Evolutionary conservation across 2,888 invertebrate species (phyloP), one percentile per base, ranked within the genome.

Genomic region (Acanthosepion pharaonis): DNA sequence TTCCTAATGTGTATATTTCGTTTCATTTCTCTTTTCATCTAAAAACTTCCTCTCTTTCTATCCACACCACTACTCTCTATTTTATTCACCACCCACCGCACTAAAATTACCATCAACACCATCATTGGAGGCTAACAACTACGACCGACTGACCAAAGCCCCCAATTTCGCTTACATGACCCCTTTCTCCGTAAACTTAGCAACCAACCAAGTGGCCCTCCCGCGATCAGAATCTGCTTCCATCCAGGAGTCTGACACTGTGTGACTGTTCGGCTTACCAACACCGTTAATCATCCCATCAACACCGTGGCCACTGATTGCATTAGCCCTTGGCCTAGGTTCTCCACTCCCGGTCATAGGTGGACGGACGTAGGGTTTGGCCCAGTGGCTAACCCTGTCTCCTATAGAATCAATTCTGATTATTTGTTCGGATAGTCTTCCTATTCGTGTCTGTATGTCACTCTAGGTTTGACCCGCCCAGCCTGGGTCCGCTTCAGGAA

Each of bases 211-310:
- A 48, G 11, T 49, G 49, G 28, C 92, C 11, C 48, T 51, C 92
- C 25, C 92, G n/a, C 92, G 25, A n/a, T 78, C n/a, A 78, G 78
- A 78, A n/a, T 78, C 78, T 33, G n/a, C 78, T 78, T 78, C n/a
- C 78, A 78, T 78, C 59, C 33, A 78, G 8, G 15, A n/a, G 93
- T 25, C 49, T 93, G 49, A 93, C 51, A 53, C 51, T 53, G 48
- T 92, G 49, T 48, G 93, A 93, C 93, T 53, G 93, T 93, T 93
- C 49, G 53, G 53, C 93, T 93, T 53, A 93, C 93, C 93, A 93
- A 93, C 49, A n/a, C 93, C 93, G 93, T 93, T 93, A 93, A 93
- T 93, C 93, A 93, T 93, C 53, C 93, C 53, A 93, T 93, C 93
- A 93, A 93, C 93, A 33, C 93, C 51, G 53, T 93, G 53, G 53